A percentile compares a stretch with the other conserved stretches of the same genome.
Conservation (phyloP, 2,888 invertebrate species). For the Tridacna crocea region DNA sequence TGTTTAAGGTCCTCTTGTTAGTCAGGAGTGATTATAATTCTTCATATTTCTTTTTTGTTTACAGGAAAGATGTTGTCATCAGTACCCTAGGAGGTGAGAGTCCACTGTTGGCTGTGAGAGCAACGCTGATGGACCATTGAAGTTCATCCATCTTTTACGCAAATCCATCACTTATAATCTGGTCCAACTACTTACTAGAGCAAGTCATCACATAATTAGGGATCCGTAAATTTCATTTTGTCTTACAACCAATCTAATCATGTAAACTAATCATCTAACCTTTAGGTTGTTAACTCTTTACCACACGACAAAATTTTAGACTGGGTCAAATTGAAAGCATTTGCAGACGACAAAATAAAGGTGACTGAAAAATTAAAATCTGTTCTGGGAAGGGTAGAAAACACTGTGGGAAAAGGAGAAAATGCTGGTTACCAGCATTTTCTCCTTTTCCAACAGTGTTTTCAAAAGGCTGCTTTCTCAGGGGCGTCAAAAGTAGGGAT, state of each 20-base stretch:
- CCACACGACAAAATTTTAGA: not conserved
- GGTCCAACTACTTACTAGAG: not conserved
- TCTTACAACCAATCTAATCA: no score
- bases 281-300: no score
- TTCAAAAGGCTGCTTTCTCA: no score
- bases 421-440: not conserved
- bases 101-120: conserved; percentile 30
- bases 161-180: not conserved
- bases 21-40: not conserved
- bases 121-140: conserved; percentile 49
- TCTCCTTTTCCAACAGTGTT: not conserved
- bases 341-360: not conserved
- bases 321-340: not conserved
- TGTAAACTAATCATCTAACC: no score
- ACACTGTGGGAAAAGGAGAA: not conserved
- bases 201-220: no score
- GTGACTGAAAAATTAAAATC: not conserved
- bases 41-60: not conserved
- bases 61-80: conserved; percentile 1
- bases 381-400: no score
- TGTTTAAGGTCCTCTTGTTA: no score
- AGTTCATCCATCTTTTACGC: not conserved
- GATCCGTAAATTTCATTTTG: no score
- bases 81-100: not conserved
- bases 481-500: no score